Evolutionary conservation across 2,888 invertebrate species (phyloP), one percentile per base, ranked within the genome.

Genomic region (Ypsolopha scabrella): DNA sequence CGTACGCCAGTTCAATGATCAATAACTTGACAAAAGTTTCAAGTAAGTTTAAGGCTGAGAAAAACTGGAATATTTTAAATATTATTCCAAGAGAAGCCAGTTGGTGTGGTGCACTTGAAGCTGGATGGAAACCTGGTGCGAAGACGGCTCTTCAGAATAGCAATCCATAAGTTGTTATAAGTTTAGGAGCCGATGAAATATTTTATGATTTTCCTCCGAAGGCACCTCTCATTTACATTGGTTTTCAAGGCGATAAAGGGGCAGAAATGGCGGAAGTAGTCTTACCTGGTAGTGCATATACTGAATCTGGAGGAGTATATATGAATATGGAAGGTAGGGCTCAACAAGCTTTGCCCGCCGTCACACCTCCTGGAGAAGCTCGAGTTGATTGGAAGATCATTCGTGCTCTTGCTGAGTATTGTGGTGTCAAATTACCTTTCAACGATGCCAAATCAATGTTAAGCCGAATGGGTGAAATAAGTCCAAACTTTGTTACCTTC

Each of bases 301-400:
- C 99, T 0, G 99, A 99, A 85, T 96, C 98, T 70, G 94, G 95
- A 64, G 97, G 92, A 0, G 93, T 94, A 0, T 99, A 94, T 72
- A 93, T 97, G 6, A 99, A 99, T 77, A 98, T 97, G 47, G 99
- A 99, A 82, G 96, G 99, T 45, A 89, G 99, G 51, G 90, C 97
- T 1, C 98, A 99, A 78, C 91, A 93, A 70, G 97, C 98, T 0
- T 76, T 92, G 50, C 89, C 92, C 0, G 98, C 97, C 0, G 92
- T 98, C 0, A 91, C 95, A 4, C 94, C 98, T 0, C 98, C 98
- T 0, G 97, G 98, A 13, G 88, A 94, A 75, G 98, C 98, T 0
- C 91, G 98, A 44, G 93, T 93, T 58, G 98, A 99, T 74, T 99
- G 99, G 99, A 99, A 99, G 83, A 97, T 99, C 59, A 89, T 99